Conservation (phyloP, 2,113 vertebrate genomes). For the Desmodus rotundus region DNA sequence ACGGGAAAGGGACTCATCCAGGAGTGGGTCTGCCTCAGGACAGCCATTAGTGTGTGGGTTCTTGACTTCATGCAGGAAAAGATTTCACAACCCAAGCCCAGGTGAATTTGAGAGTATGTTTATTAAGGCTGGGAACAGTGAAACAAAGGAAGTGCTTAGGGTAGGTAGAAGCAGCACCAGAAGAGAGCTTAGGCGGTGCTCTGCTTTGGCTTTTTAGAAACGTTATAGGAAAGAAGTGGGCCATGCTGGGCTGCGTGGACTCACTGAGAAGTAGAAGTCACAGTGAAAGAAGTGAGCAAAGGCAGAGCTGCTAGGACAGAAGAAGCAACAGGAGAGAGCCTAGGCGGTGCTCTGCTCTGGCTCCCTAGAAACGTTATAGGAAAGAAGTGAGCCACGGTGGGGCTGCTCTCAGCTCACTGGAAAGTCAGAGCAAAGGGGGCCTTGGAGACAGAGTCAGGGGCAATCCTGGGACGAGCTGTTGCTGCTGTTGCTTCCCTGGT, state of each 20-base stretch:
- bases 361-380: neutral
- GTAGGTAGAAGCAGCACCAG: neutral
- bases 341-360: neutral
- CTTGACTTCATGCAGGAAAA: neutral
- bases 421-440: neutral
- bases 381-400: neutral
- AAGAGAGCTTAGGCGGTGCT: neutral
- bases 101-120: neutral
- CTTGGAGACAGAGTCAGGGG: neutral
- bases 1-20: neutral
- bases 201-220: neutral
- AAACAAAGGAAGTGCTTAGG: neutral
- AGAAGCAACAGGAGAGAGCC: neutral
- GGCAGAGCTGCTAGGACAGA: neutral
- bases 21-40: neutral
- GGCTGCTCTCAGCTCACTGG: no score
- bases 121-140: neutral
- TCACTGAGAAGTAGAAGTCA: no score
- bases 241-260: neutral
- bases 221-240: neutral
- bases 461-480: neutral
- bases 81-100: neutral
- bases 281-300: neutral
- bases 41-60: neutral
- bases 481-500: neutral